Evolutionary conservation across 2,797 vertebrate genomes (phyloP).

Genomic region (Tamandua tetradactyla): DNA sequence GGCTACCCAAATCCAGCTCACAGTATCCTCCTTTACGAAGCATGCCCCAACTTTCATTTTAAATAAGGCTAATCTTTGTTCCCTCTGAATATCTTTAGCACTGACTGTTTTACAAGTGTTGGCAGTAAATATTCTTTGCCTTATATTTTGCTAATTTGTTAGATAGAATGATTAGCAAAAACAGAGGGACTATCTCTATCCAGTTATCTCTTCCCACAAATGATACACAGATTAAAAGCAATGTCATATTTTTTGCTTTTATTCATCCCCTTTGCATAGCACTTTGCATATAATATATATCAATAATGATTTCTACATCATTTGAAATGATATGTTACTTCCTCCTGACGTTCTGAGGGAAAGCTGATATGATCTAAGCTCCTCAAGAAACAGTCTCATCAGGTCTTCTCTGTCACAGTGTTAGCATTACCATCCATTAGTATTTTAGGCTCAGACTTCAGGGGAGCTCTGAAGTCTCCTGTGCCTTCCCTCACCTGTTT

Average conservation of each 20-base stretch:
- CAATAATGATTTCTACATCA: background rate
- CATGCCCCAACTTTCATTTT: background rate
- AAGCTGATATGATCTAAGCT: background rate
- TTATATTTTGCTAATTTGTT: background rate
- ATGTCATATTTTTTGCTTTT: background rate
- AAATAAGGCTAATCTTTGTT: background rate
- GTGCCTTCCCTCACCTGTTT: background rate
- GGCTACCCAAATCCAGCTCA: background rate
- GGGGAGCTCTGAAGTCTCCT: background rate
- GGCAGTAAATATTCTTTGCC: background rate
- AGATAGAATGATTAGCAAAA: background rate
- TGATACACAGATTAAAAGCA: background rate
- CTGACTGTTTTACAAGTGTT: background rate
- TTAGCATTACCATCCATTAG: background rate
- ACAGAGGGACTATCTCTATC: background rate
- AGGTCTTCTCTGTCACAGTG: background rate
- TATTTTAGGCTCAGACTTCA: background rate
- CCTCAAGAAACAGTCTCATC: background rate
- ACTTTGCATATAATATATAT: background rate
- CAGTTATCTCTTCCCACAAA: background rate
- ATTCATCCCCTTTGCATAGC: background rate
- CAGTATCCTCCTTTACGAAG: background rate
- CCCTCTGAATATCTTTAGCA: background rate
- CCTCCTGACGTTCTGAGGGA: background rate
- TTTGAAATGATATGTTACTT: background rate